phyloP scores from a whole-genome alignment of 1,140 invertebrate species.

The Ceratina japonica region DNA sequence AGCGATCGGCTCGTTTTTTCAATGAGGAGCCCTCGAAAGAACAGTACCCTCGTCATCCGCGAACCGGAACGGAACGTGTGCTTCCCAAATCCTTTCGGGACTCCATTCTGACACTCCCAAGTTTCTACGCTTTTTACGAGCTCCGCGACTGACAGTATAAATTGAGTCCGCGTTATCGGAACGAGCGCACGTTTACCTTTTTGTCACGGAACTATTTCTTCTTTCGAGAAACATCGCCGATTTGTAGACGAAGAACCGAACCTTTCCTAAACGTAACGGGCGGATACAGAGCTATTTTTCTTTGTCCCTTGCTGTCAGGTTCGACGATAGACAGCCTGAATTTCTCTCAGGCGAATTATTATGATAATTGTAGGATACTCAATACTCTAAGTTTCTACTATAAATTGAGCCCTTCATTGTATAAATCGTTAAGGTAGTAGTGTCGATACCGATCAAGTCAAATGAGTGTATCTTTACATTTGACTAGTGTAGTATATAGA shows the following conservation, averaged over 20 bases:
- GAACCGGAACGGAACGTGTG: neutral
- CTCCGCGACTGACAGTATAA: slow-evolving; percentile 46
- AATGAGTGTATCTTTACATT: too few species aligned
- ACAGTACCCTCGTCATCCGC: too few species aligned
- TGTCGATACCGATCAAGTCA: too few species aligned
- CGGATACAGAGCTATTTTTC: neutral
- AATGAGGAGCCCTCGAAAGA: too few species aligned
- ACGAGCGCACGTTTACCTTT: neutral
- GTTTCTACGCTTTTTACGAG: slow-evolving; percentile 48
- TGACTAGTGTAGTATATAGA: too few species aligned
- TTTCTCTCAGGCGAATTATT: too few species aligned
- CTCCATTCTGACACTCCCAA: slow-evolving; percentile 32
- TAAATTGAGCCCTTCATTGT: too few species aligned
- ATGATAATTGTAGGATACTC: too few species aligned
- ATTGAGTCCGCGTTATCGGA: slow-evolving; percentile 51
- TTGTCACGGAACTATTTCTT: neutral
- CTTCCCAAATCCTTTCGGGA: slow-evolving; percentile 37
- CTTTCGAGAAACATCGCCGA: neutral
- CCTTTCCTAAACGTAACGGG: neutral
- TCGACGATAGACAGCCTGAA: too few species aligned
- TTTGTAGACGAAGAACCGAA: neutral
- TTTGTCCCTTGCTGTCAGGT: neutral
- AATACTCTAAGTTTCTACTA: too few species aligned
- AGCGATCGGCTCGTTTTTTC: too few species aligned
- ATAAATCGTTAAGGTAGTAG: too few species aligned